Evolutionary conservation across 2,113 vertebrate species (phyloP), one percentile per base, ranked within the genome.

Genomic region (Lethenteron camtschaticum): DNA sequence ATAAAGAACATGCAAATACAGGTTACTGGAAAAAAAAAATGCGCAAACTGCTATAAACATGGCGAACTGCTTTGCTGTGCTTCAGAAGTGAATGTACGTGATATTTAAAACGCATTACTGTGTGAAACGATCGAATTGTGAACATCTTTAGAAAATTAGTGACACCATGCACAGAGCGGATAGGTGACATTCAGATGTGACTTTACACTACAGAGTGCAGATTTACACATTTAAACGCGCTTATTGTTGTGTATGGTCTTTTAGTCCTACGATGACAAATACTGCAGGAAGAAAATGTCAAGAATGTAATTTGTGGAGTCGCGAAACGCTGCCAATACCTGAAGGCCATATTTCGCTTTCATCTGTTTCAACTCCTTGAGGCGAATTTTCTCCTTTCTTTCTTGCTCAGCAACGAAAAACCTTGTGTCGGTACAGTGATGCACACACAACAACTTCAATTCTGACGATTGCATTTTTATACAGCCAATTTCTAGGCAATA

Each of bases 281-380:
- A 66, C n/a, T 24, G n/a, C 13, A 63, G n/a, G n/a, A 20, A n/a
- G 1, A 16, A n/a, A 66, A 9, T 9, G 9, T 66, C 24, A 20
- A 20, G 11, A 20, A 66, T 24, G 16, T 6, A 18, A 63, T 18
- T 16, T 16, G 9, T 11, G 24, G 24, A 66, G n/a, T n/a, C 24
- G n/a, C 63, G n/a, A n/a, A n/a, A 16, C 11, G 2, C 63, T 66
- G 9, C n/a, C 8, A n/a, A 16, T 75, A 97, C 94, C 82, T 95
- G 88, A 69, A 99, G 85, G 68, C 94, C 92, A 9, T 99, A 99
- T 82, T 92, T 97, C 63, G 89, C 86, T 76, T 92, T 85, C 79
- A 99, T 91, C 77, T 94, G 85, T 79, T 88, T 95, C 74, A 99
- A 83, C 77, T 86, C 88, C 78, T 88, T 88, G 78, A 89, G 87